phyloP scores from a whole-genome alignment of 2,113 vertebrate species.

The Sphyrna mokarran region DNA sequence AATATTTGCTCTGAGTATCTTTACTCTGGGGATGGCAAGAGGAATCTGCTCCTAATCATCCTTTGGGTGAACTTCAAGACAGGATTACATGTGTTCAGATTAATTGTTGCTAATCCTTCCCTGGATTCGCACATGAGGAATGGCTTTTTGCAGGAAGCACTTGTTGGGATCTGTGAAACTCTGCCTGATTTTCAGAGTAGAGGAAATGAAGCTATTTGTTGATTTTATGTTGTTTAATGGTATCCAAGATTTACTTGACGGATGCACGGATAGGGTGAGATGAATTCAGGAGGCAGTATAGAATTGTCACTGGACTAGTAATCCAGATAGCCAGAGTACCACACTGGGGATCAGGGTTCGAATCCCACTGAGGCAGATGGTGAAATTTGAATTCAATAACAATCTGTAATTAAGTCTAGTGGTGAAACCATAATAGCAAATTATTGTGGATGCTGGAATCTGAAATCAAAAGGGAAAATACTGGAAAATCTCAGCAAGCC shows the following conservation, averaged over 20 bases:
- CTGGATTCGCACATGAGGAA: neutral
- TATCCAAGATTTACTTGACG: neutral
- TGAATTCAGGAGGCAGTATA: neutral
- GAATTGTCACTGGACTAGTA: too few relatives aligned
- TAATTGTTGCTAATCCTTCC: neutral
- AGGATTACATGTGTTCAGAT: neutral
- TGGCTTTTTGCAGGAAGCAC: neutral
- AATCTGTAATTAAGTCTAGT: too few relatives aligned
- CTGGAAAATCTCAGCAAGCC: too few relatives aligned
- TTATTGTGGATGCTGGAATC: too few relatives aligned
- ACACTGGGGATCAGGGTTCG: too few relatives aligned
- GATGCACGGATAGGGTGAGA: neutral
- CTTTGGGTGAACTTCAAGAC: neutral
- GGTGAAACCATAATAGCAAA: too few relatives aligned
- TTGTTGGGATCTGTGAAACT: neutral
- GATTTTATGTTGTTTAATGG: neutral
- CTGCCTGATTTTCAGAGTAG: neutral
- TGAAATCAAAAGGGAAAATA: too few relatives aligned
- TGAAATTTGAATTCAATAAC: too few relatives aligned
- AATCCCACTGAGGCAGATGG: too few relatives aligned
- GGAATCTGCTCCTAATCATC: neutral
- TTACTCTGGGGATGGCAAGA: neutral
- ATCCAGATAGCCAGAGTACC: too few relatives aligned
- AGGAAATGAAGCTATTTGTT: neutral
- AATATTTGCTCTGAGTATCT: neutral